Base-by-base conservation (phyloP, 2,113 vertebrate genomes). In the Reinhardtius hippoglossoides region DNA sequence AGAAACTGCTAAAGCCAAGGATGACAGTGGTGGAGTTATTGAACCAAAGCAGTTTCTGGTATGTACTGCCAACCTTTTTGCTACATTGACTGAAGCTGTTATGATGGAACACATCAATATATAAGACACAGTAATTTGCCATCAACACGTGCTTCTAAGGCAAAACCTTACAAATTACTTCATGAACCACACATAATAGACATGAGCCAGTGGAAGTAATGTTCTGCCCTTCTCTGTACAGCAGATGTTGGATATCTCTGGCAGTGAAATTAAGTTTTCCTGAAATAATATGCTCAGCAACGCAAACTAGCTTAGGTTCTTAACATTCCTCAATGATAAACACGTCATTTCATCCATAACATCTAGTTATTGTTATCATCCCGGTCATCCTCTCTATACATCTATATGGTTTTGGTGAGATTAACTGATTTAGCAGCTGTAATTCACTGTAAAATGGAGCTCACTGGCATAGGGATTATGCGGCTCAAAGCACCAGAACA, bases 41-140 rank as follows among this genome's bases (percentile, higher is more conserved):
- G 59, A 91, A 89, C 81, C 85, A 86, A 87, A 89, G 75, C 68
- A 75, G 80, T 85, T 92, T 92, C 78, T 92, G 91, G 91, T 93
- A 87, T 84, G 90, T 91, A 89, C 23, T 20, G 0, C 20, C 67
- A 27, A 63, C 7, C 0, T 52, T 20, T 72, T 57, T 62, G 35
- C 4, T 55, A 42, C 23, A 55, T 58, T 50, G 13, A 60, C 50
- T 63, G 10, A 24, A 74, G 62, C 3, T 31, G 60, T 42, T 69
- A 1, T 54, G 3, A 1, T 57, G 21, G 24, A 65, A 44, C 0
- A 16, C 31, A 55, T 63, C 10, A 42, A 27, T 58, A 21, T 13
- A 61, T 27, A 64, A 23, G 8, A n/a, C 37, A 14, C 1, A 26
- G 1, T 44, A 5, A 74, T 54, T 59, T 68, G 0, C 3, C 16